A percentile compares a stretch with the other conserved stretches of the same genome.
phyloP scores from a whole-genome alignment of 2,797 vertebrate species.

The Pangasius macronema region DNA sequence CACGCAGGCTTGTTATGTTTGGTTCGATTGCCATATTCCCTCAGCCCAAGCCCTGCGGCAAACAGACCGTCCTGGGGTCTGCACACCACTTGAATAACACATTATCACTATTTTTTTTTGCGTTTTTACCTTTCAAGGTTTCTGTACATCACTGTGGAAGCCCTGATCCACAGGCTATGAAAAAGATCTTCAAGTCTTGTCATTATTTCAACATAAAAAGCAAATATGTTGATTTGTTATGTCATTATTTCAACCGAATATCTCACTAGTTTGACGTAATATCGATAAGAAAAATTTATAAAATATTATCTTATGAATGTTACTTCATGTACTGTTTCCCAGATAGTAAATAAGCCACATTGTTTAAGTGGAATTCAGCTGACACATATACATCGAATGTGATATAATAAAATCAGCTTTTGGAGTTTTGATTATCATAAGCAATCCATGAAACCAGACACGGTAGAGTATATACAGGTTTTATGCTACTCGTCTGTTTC shows the following conservation, averaged over 20 bases:
- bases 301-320: not conserved
- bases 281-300: not conserved
- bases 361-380: too few relatives aligned
- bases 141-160: not conserved
- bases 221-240: not conserved
- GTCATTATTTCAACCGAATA: not conserved
- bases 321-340: not conserved
- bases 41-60: slow-evolving; percentile 6
- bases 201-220: not conserved
- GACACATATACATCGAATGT: too few relatives aligned
- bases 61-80: not conserved
- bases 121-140: not conserved
- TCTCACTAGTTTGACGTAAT: not conserved
- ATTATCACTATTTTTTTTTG: not conserved
- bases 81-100: slow-evolving; percentile 1
- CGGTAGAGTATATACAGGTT: not conserved
- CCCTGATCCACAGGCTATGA: not conserved
- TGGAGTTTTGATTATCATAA: not conserved
- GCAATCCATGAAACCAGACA: not conserved
- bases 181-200: not conserved
- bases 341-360: not conserved
- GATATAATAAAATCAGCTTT: not conserved
- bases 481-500: too few relatives aligned
- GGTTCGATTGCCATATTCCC: not conserved
- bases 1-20: not conserved